Base-by-base conservation (phyloP, 1,140 invertebrate species). In the Dendrolimus punctatus region DNA sequence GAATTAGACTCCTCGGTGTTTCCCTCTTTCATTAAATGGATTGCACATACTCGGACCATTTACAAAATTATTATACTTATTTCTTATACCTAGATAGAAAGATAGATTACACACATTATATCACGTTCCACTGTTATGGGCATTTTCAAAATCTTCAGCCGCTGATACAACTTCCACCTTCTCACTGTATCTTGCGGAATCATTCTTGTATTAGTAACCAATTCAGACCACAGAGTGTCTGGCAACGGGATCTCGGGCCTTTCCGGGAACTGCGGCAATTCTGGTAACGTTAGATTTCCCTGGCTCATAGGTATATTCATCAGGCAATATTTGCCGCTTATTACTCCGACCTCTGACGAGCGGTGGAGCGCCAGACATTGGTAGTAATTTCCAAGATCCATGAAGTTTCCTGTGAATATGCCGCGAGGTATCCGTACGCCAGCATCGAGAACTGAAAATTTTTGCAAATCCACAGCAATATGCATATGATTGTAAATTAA, bases 261-360 rank as follows among this genome's bases (percentile, higher is more conserved):
- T 23, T 43, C 44, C 1, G 57, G 50, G 9, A 48, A 47, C 39
- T 51, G 38, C 36, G 55, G 41, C 6, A 58, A 49, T 44, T 40
- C 47, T 23, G 57, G 58, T 46, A 45, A 45, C 49, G 50, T 2
- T 53, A 40, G 8, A 59, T 4, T 6, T 46, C 45, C 58, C 6
- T 58, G 58, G n/a, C 64, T 8, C 2, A 60, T 43, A 10, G 68
- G 66, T n/a, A 70, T 37, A 39, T 49, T 49, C 9, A 73, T 56
- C 9, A 49, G 40, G 10, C 72, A 80, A 40, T 73, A 82, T 66
- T 82, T 82, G 8, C 79, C 79, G 68, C 73, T 57, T 5, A 82
- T 70, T 2, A 45, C 45, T n/a, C 56, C 64, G 23, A 58, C 47
- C n/a, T 58, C 40, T 48, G 51, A 41, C 10, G 51, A 6, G 49